Base-by-base conservation (phyloP, 1,140 invertebrate species). In the Ips nitidus region DNA sequence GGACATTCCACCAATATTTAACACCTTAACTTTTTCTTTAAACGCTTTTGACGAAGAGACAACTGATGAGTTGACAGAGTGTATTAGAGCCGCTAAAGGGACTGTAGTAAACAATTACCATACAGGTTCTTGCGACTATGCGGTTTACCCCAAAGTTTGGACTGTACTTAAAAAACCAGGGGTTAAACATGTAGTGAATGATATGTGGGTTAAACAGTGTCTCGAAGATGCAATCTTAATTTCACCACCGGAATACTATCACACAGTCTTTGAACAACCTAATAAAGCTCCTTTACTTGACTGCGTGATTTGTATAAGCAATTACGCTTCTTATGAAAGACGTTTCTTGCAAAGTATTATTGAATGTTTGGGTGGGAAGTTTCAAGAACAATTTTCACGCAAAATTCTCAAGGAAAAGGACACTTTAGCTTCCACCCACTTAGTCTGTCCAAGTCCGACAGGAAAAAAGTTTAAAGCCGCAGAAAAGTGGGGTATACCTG, bases 401-500 rank as follows among this genome's bases (percentile, higher is more conserved):
- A 71, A 66, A 66, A 45, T 42, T 36, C 65, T 41, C 8, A 37
- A 37, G 36, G 45, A 41, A 37, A 50, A 61, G 43, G 60, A 81
- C 52, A 80, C 87, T 1, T 59, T 83, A 4, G 84, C 85, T 0
- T 88, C 86, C 4, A 94, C 92, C 0, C 93, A 94, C 81, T 83
- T 97, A 1, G 81, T 96, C 38, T 93, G 91, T 67, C 87, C 88
- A 4, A 81, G 81, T 0, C 80, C 91, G 0, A 83, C 83, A 68
- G 93, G 94, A 0, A 87, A 88, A 57, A 97, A 97, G 78, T 96
- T 94, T 80, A 79, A 81, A 43, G 94, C 92, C 4, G 92, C 94
- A 1, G 79, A 92, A 1, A 93, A 92, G 77, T 97, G 94, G 94
- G 85, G 86, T 22, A 77, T 94, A 59, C 92, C 86, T 1, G 90